Conservation (phyloP, 2,113 vertebrate genomes). For the Poicephalus gulielmi region DNA sequence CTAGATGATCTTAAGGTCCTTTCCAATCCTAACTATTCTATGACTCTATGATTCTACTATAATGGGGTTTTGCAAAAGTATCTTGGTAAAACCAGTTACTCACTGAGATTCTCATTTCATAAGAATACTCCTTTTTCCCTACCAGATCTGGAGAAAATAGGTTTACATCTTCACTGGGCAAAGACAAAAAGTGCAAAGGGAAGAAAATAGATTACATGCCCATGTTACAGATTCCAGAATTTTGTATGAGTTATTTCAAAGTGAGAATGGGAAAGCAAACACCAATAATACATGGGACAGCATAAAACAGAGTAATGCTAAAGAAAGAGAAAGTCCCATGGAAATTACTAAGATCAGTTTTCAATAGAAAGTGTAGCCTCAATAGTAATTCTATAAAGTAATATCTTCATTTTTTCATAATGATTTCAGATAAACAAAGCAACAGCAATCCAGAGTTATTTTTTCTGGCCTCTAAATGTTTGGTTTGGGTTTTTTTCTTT, state of each 20-base stretch:
- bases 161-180: background rate
- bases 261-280: background rate
- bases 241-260: background rate
- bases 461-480: background rate
- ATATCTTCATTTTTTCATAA: background rate
- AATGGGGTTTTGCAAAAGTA: background rate
- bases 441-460: background rate
- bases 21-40: too few species aligned
- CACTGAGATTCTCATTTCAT: background rate
- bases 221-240: background rate
- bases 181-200: background rate
- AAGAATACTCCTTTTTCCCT: background rate
- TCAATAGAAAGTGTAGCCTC: background rate
- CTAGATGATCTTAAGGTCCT: too few species aligned
- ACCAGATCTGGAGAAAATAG: background rate
- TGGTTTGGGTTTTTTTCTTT: background rate
- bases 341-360: background rate
- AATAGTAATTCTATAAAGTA: background rate
- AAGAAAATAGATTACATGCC: background rate
- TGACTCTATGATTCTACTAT: too few species aligned
- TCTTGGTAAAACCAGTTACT: background rate
- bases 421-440: background rate
- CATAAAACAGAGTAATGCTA: background rate
- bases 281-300: background rate
- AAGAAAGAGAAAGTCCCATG: background rate